A percentile compares a stretch with the other conserved stretches of the same genome.
phyloP scores from a whole-genome alignment of 2,797 vertebrate genomes.

The Siniperca undulata region DNA sequence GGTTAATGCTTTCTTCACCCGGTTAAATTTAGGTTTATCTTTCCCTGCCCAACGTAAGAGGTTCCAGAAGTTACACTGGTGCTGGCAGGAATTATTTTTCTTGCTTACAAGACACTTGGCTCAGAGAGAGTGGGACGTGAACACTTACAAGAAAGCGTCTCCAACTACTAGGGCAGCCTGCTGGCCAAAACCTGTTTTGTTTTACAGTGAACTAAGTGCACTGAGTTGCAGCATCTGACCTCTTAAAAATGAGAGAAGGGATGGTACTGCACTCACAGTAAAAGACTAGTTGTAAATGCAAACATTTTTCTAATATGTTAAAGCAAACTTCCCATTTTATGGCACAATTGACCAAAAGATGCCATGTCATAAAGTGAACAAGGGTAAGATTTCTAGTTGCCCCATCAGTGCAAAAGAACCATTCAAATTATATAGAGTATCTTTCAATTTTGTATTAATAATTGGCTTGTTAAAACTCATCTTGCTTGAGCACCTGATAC shows the following conservation, averaged over 20 bases:
- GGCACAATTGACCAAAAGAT: neutral
- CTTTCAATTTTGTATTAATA: neutral
- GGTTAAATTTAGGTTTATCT: neutral
- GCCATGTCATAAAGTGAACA: neutral
- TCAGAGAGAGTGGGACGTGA: neutral
- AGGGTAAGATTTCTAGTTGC: neutral
- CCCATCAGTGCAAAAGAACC: neutral
- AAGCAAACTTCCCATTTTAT: neutral
- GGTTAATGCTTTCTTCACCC: neutral
- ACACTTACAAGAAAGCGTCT: neutral
- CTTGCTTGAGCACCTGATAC: neutral
- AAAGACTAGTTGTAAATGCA: neutral
- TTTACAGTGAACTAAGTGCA: neutral
- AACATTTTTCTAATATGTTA: neutral
- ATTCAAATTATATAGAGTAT: neutral
- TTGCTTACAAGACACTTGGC: neutral
- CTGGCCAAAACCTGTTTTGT: neutral
- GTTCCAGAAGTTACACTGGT: too few species aligned
- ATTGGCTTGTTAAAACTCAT: neutral
- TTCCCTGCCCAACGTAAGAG: neutral
- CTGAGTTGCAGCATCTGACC: neutral
- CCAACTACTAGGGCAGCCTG: neutral
- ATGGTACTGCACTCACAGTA: neutral
- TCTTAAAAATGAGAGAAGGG: neutral
- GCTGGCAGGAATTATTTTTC: neutral